Conservation (phyloP, 2,113 vertebrate genomes). For the Elephas maximus region DNA sequence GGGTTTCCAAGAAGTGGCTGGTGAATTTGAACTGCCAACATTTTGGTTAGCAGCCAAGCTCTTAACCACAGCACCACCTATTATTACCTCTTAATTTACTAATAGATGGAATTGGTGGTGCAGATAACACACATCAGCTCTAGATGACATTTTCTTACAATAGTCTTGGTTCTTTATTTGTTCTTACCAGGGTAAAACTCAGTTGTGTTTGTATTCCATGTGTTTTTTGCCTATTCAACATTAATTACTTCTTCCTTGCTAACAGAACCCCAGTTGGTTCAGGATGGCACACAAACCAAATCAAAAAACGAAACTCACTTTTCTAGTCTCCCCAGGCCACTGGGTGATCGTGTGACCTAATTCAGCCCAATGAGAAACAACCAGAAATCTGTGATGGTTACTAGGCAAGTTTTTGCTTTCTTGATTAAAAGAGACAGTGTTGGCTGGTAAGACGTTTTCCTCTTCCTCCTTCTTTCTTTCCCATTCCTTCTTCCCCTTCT, state of each 20-base stretch:
- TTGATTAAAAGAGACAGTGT: background rate
- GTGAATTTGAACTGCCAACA: no score
- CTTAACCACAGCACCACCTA: no score
- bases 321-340: background rate
- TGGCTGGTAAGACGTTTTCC: background rate
- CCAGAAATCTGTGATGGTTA: background rate
- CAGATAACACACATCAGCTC: background rate
- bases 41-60: no score
- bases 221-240: background rate
- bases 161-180: background rate
- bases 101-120: background rate
- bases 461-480: background rate
- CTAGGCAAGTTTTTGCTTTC: background rate
- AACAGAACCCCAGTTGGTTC: background rate
- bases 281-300: no score
- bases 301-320: background rate
- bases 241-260: background rate
- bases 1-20: no score
- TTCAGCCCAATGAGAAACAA: background rate
- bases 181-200: background rate
- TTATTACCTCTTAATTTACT: background rate
- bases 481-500: background rate
- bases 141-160: background rate
- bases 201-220: background rate
- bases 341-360: background rate